Conservation (phyloP, 1,140 invertebrate species). For the Drosophila repletoides region DNA sequence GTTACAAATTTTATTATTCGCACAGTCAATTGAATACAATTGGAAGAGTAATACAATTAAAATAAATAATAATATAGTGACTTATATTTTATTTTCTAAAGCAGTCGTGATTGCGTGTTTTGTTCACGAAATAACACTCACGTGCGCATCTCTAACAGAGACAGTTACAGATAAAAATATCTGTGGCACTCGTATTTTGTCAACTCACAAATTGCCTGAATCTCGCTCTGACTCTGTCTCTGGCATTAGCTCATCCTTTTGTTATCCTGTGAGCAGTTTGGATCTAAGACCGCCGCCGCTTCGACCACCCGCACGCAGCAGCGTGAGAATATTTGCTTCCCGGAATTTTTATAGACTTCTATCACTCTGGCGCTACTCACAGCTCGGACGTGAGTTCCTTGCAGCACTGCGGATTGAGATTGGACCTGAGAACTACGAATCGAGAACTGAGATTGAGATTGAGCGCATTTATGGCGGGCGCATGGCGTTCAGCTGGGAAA, state of each 20-base stretch:
- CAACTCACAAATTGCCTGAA: slow-evolving; percentile 80
- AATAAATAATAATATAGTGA: too few relatives aligned
- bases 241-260: slow-evolving; percentile 51
- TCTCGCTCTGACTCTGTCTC: too few relatives aligned
- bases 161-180: slow-evolving; percentile 4
- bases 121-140: too few relatives aligned
- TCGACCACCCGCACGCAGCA: slow-evolving; percentile 58
- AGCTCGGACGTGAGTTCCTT: slow-evolving; percentile 23
- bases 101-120: too few relatives aligned
- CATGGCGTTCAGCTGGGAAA: slow-evolving; percentile 16
- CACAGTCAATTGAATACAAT: too few relatives aligned
- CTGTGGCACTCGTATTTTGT: slow-evolving; percentile 66
- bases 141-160: too few relatives aligned
- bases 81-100: too few relatives aligned
- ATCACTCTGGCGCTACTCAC: slow-evolving; percentile 15
- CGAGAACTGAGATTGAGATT: slow-evolving; percentile 32
- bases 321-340: slow-evolving; percentile 66
- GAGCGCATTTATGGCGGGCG: slow-evolving; percentile 26
- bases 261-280: slow-evolving; percentile 52
- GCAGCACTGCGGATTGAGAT: slow-evolving; percentile 17
- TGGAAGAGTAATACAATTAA: too few relatives aligned
- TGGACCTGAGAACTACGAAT: not conserved
- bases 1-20: too few relatives aligned
- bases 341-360: slow-evolving; percentile 28
- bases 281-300: slow-evolving; percentile 35